Evolutionary conservation across 2,797 vertebrate species (phyloP).

Genomic region (Enteromius afrohamiltoni): DNA sequence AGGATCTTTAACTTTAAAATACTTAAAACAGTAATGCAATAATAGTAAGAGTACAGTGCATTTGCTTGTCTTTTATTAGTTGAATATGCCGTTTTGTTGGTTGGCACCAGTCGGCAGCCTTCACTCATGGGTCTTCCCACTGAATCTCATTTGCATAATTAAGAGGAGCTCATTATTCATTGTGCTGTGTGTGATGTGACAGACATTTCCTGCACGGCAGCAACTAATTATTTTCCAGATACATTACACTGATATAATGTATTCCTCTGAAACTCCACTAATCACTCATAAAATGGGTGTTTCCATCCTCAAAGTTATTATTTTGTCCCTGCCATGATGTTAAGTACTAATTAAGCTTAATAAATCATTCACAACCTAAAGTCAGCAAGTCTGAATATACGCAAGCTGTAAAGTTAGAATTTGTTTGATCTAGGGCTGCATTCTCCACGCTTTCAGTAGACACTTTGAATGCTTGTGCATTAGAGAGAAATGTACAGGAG

Average conservation of each 20-base stretch:
- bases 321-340: constrained; percentile 61
- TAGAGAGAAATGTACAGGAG: background rate
- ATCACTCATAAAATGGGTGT: constrained; percentile 60
- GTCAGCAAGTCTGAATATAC: background rate
- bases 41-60: background rate
- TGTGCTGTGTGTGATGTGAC: constrained; percentile 62
- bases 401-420: background rate
- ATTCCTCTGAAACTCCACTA: constrained; percentile 63
- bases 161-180: constrained; percentile 73
- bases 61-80: background rate
- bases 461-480: background rate
- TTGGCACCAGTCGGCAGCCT: constrained; percentile 49
- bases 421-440: constrained; percentile 1
- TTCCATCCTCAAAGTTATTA: constrained; percentile 56
- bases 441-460: background rate
- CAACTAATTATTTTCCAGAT: constrained; percentile 70
- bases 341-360: constrained; percentile 63
- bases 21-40: background rate
- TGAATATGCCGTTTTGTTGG: background rate
- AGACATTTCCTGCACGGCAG: constrained; percentile 58
- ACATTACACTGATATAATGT: constrained; percentile 61
- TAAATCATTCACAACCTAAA: constrained; percentile 27
- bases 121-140: constrained; percentile 55
- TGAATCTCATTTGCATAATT: constrained; percentile 71
- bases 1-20: too few relatives aligned